Base-by-base conservation (phyloP, 2,797 vertebrate genomes). In the Xiphorhynchus erythropygius region DNA sequence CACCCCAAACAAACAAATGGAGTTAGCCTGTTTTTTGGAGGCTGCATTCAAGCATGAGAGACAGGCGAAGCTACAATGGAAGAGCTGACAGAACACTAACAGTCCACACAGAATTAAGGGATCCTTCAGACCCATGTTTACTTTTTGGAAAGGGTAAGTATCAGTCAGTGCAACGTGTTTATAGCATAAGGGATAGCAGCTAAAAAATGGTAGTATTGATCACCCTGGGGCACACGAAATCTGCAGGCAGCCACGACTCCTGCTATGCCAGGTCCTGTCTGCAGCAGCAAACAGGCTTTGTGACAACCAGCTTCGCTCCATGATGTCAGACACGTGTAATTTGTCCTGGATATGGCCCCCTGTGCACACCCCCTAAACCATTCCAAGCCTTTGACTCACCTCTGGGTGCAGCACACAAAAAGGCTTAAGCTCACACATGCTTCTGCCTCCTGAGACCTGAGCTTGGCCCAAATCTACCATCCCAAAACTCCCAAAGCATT, bases 321-420 rank as follows among this genome's bases (percentile, higher is more conserved):
- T 8, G 33, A 11, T 7, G 73, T 46, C 15, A 14, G n/a, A 56
- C 62, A 52, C 0, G 1, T 3, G 41, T 8, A 22, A 25, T 24
- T 21, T 23, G 14, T 24, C 59, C 71, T 0, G 0, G 56, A 55
- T 68, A 27, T 53, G 0, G 0, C 11, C 15, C 27, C 39, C 33
- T 2, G 3, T 0, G 13, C 55, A 30, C 62, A 35, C 19, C 41
- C 52, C 57, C 59, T 75, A 50, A 73, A 37, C 9, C 57, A 28
- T 22, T 33, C 18, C 0, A 3, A 47, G 50, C 56, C 56, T 89
- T 44, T 56, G 55, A 67, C 56, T 90, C 79, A 77, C n/a, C 84
- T 33, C 85, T 9, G 41, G 60, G 11, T 37, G n/a, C 39, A 62
- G 76, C 32, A 67, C 42, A 53, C 39, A 25, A 33, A 57, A 94